Evolutionary conservation across 2,797 vertebrate genomes (phyloP).

Genomic region (Syngnathus acus): DNA sequence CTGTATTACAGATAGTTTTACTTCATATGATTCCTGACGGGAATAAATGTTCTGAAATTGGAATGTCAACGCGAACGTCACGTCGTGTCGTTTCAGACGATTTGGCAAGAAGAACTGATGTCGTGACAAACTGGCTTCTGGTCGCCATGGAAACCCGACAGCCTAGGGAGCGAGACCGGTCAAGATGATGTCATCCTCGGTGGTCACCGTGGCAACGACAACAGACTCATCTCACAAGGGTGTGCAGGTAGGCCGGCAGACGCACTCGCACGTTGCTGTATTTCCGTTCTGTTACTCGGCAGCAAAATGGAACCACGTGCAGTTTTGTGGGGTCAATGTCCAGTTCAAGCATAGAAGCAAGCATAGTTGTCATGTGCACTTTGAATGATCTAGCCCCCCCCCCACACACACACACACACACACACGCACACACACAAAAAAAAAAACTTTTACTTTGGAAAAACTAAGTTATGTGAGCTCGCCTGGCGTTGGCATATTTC

Average conservation of each 20-base stretch:
- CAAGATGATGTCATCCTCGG: conserved; percentile 61
- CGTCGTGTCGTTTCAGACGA: not conserved
- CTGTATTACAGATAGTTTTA: no score
- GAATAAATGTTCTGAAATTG: not conserved
- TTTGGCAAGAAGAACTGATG: not conserved
- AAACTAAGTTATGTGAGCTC: no score
- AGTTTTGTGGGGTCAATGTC: no score
- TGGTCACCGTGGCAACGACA: conserved; percentile 52
- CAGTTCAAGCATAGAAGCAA: no score
- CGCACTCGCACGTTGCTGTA: not conserved
- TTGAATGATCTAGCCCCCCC: no score
- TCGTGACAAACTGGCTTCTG: not conserved
- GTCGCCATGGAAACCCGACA: not conserved
- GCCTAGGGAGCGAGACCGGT: conserved; percentile 38
- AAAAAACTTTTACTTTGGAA: no score
- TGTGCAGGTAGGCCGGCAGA: conserved; percentile 26
- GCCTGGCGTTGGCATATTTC: not conserved
- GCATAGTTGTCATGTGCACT: no score
- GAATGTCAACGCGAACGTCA: not conserved
- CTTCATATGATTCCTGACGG: not conserved
- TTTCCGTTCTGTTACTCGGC: conserved; percentile 11
- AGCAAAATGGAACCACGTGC: not conserved
- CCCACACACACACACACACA: no score
- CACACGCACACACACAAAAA: no score
- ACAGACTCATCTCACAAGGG: conserved; percentile 28